Base-by-base conservation (phyloP, 2,113 vertebrate species). In the Anthoscopus minutus region DNA sequence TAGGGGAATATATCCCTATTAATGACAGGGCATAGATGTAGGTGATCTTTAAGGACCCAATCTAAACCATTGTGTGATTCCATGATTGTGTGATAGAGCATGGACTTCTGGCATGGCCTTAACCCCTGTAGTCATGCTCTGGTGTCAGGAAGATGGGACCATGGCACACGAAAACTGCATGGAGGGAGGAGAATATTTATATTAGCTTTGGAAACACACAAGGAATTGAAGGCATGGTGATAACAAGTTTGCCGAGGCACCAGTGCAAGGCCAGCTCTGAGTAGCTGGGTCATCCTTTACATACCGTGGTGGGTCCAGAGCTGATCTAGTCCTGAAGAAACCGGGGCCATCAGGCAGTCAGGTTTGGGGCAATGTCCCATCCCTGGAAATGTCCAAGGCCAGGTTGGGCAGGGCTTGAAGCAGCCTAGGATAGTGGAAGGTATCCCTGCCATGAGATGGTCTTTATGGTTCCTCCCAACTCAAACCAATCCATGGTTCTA, bases 261-360 rank as follows among this genome's bases (percentile, higher is more conserved):
- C 50, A 35, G 2, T 0, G 0, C 1, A 1, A 33, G 22, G 15
- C n/a, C 44, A 25, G 0, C 78, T 78, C 61, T 22, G 38, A 86
- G 77, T 42, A 47, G 14, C 53, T 77, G 2, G 0, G 15, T 82
- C 45, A 23, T 73, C 40, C 19, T 86, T 60, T 30, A 62, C 22
- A 24, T 70, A 10, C 17, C 76, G 7, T 30, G 20, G 18, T 47
- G 17, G 28, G 22, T 53, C 25, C 56, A 6, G 44, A 51, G 33
- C 20, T 83, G 58, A 4, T 47, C 47, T 38, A 37, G 54, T 60
- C 60, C 84, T 88, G 67, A 60, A 70, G 51, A 87, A 84, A 44
- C 33, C 88, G 64, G 11, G 42, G 4, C 21, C 48, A 15, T 42
- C 54, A 65, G 14, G 15, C 28, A 47, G 57, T 54, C 6, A 16